A percentile compares a stretch with the other conserved stretches of the same genome.
phyloP scores from a whole-genome alignment of 2,113 vertebrate species.

The Isichthys henryi region DNA sequence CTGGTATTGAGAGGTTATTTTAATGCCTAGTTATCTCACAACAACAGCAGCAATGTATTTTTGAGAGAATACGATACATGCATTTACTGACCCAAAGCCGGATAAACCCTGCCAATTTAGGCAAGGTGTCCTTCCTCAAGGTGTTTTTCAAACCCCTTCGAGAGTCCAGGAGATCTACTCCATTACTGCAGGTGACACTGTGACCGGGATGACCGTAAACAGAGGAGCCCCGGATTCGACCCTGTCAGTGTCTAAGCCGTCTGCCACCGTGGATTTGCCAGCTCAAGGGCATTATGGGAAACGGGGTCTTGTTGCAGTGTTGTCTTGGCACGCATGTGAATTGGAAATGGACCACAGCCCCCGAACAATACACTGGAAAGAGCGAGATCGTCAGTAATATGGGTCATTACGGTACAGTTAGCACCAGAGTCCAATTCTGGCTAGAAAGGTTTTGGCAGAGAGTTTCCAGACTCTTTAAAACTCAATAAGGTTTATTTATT shows the following conservation, averaged over 20 bases:
- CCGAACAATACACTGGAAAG: background rate
- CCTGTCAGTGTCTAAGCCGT: background rate
- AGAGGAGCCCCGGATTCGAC: background rate
- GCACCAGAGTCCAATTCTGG: background rate
- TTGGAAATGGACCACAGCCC: background rate
- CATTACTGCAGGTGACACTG: background rate
- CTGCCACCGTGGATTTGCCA: background rate
- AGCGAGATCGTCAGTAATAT: background rate
- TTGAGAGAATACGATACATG: background rate
- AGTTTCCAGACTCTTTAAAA: background rate
- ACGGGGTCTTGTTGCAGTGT: background rate
- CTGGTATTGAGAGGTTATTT: background rate
- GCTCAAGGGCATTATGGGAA: background rate
- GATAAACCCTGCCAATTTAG: background rate
- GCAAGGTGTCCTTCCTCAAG: background rate
- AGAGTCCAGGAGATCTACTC: background rate
- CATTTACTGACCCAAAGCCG: background rate
- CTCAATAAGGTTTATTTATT: background rate
- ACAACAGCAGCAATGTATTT: background rate
- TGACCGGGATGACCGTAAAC: background rate
- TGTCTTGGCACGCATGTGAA: background rate
- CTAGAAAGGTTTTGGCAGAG: background rate
- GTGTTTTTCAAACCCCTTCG: background rate
- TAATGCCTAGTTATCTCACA: background rate
- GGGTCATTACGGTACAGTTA: background rate